These are phyloP conservation scores for Gambusia yucatana DNA, from an alignment of 2,797 vertebrate genomes.

Conservation along the genomic window DNA sequence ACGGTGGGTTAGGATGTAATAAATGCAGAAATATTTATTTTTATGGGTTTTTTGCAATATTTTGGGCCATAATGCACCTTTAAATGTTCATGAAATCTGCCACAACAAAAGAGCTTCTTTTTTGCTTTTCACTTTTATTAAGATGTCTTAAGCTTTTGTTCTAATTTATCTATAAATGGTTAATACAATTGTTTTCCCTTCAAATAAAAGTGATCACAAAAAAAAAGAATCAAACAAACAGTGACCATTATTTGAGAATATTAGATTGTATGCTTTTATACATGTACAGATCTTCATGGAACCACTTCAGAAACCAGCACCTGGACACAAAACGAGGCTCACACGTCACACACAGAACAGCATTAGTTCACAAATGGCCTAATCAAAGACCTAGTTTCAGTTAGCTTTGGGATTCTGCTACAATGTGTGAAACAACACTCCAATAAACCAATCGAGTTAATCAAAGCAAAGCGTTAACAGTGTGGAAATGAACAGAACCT, in stretches of 20 bases:
- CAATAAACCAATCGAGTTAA: conserved; percentile 23
- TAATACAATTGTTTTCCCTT: background rate
- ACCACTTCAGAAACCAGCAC: conserved; percentile 74
- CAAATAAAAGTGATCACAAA: background rate
- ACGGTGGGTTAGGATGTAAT: background rate
- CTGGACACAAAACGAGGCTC: conserved; percentile 81
- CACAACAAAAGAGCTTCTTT: background rate
- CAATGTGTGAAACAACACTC: conserved; percentile 20
- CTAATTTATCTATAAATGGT: background rate
- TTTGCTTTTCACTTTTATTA: background rate
- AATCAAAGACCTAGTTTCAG: conserved; percentile 84
- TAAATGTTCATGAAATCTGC: background rate
- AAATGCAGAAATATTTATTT: background rate
- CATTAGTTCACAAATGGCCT: conserved; percentile 75
- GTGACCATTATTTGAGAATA: conserved; percentile 41
- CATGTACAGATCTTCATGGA: conserved; percentile 82
- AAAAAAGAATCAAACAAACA: conserved; percentile 35
- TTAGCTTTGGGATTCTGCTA: conserved; percentile 52
- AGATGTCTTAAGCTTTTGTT: background rate
- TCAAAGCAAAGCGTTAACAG: conserved; percentile 13
- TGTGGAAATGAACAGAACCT: conserved; percentile 1
- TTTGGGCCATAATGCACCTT: background rate
- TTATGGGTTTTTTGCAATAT: background rate
- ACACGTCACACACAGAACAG: conserved; percentile 79
- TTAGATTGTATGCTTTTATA: conserved; percentile 81